Evolutionary conservation across 2,113 vertebrate species (phyloP).

Genomic region (Zosterops borbonicus): DNA sequence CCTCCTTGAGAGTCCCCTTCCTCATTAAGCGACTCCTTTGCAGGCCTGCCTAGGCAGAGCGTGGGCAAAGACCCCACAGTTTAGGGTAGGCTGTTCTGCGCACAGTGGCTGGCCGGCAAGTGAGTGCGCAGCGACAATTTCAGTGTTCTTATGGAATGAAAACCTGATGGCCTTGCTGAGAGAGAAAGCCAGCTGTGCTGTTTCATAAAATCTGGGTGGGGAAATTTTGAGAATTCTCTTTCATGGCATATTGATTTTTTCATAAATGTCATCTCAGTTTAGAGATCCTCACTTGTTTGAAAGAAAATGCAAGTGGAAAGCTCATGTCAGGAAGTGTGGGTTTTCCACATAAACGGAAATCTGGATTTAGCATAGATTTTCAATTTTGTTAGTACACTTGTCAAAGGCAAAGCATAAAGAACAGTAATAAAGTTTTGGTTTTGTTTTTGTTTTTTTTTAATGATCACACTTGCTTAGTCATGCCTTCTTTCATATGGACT

Average conservation of each 20-base stretch:
- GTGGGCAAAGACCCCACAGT: too few species aligned
- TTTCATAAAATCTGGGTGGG: slow-evolving; percentile 1
- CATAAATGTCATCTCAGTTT: slow-evolving; percentile 1
- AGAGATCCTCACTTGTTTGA: neutral
- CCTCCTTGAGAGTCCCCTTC: too few species aligned
- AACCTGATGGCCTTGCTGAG: neutral
- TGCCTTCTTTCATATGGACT: neutral
- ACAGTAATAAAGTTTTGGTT: rapidly evolving
- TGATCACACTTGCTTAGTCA: neutral
- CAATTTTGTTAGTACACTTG: neutral
- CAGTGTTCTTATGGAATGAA: neutral
- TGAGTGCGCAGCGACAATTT: too few species aligned
- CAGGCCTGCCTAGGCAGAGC: too few species aligned
- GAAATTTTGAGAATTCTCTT: slow-evolving; percentile 40
- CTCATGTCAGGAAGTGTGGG: neutral
- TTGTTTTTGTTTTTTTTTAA: neutral
- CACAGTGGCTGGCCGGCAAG: too few species aligned
- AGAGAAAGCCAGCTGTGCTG: slow-evolving; percentile 1
- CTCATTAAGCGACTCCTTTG: too few species aligned
- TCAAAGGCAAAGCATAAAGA: neutral
- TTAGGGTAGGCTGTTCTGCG: too few species aligned
- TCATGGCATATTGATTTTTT: neutral
- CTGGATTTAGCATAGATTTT: neutral
- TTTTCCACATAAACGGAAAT: neutral
- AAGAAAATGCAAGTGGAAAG: slow-evolving; percentile 7